A percentile compares a stretch with the other conserved stretches of the same genome.
Evolutionary conservation across 2,113 vertebrate species (phyloP).

Genomic region (Elachura formosa): DNA sequence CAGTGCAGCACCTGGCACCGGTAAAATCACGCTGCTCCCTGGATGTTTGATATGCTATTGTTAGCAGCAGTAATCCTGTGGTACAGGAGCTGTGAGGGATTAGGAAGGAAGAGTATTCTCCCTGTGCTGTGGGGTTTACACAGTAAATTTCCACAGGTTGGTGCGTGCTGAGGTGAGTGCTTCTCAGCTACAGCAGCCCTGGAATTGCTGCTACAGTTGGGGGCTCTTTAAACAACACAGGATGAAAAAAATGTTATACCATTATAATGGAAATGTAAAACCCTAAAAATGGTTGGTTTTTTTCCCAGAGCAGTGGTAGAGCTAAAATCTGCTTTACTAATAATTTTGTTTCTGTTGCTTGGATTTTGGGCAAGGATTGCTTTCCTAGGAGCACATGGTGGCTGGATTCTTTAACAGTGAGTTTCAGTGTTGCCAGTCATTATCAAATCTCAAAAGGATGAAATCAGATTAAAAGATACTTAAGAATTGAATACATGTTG

Average conservation of each 20-base stretch:
- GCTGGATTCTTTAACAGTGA: not conserved
- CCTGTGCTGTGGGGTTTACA: not conserved
- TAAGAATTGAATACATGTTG: not conserved
- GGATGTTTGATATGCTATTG: not conserved
- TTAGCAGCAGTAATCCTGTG: constrained; percentile 23
- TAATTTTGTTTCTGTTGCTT: not conserved
- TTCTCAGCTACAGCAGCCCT: not conserved
- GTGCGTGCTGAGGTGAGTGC: not conserved
- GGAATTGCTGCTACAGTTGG: not conserved
- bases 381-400: not conserved
- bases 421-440: not conserved
- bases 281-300: fast-evolving
- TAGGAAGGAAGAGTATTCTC: constrained; percentile 14
- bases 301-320: not conserved
- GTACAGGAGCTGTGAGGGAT: not conserved
- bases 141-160: constrained; percentile 35
- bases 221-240: not conserved
- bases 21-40: not conserved
- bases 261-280: not conserved
- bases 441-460: not conserved
- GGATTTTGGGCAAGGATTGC: not conserved
- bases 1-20: not conserved
- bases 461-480: not conserved
- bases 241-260: not conserved
- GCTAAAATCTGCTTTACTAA: not conserved